phyloP scores from a whole-genome alignment of 2,113 vertebrate genomes.

The Catharus bicknelli region DNA sequence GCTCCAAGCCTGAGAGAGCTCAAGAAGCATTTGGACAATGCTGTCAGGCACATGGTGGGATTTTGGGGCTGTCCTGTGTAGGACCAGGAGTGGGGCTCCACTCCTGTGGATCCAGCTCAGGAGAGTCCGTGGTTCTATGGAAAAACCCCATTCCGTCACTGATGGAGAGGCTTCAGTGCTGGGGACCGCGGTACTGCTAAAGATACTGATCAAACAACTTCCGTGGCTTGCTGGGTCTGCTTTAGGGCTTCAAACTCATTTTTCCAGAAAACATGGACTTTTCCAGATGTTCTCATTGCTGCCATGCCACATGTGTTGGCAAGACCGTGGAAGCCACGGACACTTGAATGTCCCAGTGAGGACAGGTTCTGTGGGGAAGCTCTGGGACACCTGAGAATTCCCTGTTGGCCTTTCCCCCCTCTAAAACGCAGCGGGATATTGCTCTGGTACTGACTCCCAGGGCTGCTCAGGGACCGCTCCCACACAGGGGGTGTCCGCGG shows the following conservation, averaged over 20 bases:
- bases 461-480: not conserved
- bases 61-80: not conserved
- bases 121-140: not conserved
- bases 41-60: not conserved
- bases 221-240: not conserved
- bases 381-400: not conserved
- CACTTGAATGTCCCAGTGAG: not conserved
- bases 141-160: not conserved
- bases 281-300: not conserved
- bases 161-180: not conserved
- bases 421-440: not conserved
- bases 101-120: not conserved
- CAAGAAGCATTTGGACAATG: not conserved
- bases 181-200: not conserved
- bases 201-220: not conserved
- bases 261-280: not conserved
- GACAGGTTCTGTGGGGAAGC: not conserved
- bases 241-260: not conserved
- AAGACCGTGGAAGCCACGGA: not conserved
- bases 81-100: fast-evolving
- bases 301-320: not conserved
- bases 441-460: not conserved
- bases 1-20: not conserved
- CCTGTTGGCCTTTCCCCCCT: not conserved
- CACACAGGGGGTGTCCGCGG: not conserved